phyloP scores from a whole-genome alignment of 2,888 invertebrate species.

The Eledona agricola region DNA sequence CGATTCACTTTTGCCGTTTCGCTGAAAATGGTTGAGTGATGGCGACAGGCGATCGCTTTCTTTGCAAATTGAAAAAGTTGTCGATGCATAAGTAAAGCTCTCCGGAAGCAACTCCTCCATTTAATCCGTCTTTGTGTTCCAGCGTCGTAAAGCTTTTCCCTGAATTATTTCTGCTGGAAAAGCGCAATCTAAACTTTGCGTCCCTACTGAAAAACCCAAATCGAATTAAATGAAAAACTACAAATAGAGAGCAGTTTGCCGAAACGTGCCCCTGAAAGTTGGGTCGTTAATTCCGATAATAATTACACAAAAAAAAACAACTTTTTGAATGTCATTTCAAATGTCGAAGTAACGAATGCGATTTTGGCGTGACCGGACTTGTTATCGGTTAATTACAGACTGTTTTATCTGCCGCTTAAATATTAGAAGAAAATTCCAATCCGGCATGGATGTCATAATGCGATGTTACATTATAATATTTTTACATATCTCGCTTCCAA shows the following conservation, averaged over 20 bases:
- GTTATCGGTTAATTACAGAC: slow-evolving; percentile 30
- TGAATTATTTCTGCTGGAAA: slow-evolving; percentile 9
- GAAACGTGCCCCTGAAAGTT: slow-evolving; percentile 9
- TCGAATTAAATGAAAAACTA: slow-evolving; percentile 5
- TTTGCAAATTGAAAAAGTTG: slow-evolving; percentile 6
- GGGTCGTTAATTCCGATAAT: background rate
- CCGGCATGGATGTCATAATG: no score
- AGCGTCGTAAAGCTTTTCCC: slow-evolving; percentile 6
- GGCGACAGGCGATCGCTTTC: background rate
- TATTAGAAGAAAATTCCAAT: no score
- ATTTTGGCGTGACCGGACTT: slow-evolving; percentile 22
- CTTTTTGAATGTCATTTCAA: slow-evolving; percentile 1
- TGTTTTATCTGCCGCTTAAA: no score
- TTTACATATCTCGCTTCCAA: slow-evolving; percentile 1
- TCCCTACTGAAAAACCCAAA: background rate
- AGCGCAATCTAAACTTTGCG: no score
- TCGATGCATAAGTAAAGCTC: slow-evolving; percentile 5
- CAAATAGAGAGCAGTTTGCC: slow-evolving; percentile 3
- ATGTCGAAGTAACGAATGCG: slow-evolving; percentile 8
- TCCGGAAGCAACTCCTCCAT: slow-evolving; percentile 6
- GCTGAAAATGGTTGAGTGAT: slow-evolving; percentile 1
- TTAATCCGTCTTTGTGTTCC: slow-evolving; percentile 15
- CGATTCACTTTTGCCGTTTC: no score
- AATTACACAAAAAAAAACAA: slow-evolving; percentile 2
- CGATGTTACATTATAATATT: background rate